Base-by-base conservation (phyloP, 2,888 invertebrate species). In the Catocala sponsa region DNA sequence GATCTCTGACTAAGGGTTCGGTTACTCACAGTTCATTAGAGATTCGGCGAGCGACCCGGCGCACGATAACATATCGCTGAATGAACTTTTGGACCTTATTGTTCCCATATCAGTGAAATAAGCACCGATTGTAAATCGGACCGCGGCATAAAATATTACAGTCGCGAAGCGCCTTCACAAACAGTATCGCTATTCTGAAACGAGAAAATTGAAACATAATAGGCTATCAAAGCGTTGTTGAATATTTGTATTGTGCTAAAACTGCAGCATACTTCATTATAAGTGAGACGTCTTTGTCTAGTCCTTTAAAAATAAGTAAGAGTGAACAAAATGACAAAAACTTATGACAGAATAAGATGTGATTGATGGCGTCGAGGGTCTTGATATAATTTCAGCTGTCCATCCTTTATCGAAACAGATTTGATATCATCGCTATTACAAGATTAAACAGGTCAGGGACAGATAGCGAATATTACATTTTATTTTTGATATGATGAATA, bases 11-110 rank as follows among this genome's bases (percentile, higher is more conserved):
- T 77, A 78, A 76, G 72, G 79, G 76, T 71, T 67, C 72, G 71
- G 77, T 66, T 80, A 78, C 78, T 84, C 80, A 83, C 86, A 82
- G 82, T 79, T 88, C 85, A 87, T 86, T 87, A 85, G 81, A 80
- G 78, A 85, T 86, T 84, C 81, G 74, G 78, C 76, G 76, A 78
- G 78, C 78, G 78, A 74, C 69, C 77, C 73, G 68, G 63, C 73
- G 61, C 72, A 65, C 75, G 80, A 83, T 83, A 81, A 83, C 79
- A 79, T 82, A 82, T 80, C 76, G 76, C 76, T 79, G 77, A 84
- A 81, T 80, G 77, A 82, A 80, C 80, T 75, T 66, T 65, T 63
- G 56, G 61, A 63, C 64, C 66, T 59, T 55, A 68, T 70, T 67
- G 60, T 69, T 57, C 62, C 54, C 52, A 63, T 72, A 71, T 69